Base-by-base conservation (phyloP, 2,797 vertebrate genomes). In the Helarctos malayanus region DNA sequence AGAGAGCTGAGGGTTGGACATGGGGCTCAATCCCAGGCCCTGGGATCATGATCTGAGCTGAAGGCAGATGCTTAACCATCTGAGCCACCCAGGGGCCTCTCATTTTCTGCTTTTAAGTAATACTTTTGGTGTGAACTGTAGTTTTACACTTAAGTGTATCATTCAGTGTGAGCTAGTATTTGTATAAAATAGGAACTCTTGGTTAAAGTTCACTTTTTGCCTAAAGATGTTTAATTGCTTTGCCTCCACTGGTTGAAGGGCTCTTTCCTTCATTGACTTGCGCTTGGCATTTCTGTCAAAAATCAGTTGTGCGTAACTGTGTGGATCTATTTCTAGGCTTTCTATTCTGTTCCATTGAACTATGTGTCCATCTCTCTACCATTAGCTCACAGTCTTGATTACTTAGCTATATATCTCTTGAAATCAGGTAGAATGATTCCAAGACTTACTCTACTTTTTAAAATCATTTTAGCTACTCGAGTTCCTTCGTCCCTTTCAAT, bases 371-470 rank as follows among this genome's bases (percentile, higher is more conserved):
- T 80, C 15, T 93, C 5, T 61, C 16, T 47, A 29, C 45, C 16
- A 76, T 45, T 59, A 57, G 4, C n/a, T 25, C 13, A 15, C 16
- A 59, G 35, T 61, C 45, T 94, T 92, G 23, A 38, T 80, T 68
- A 54, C 6, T 90, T 32, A 88, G 9, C 25, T 75, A 10, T 10
- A 0, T 49, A 56, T 47, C 25, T 87, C 76, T 93, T 65, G 23
- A 84, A 95, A 56, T 69, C 11, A 49, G 49, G 23, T 57, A 65
- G 25, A 82, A 32, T 61, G 52, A 89, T 92, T 89, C 89, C 23
- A 86, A 68, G 41, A 80, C 19, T 81, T 80, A n/a, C 57, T 47
- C 47, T 73, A 84, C 35, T 82, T 80, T 93, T 91, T 35, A 73
- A 75, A 75, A 49, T 68, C 35, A 2, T 47, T 32, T 68, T 45